Base-by-base conservation (phyloP, 2,888 invertebrate species). In the Serrognathus titanus region DNA sequence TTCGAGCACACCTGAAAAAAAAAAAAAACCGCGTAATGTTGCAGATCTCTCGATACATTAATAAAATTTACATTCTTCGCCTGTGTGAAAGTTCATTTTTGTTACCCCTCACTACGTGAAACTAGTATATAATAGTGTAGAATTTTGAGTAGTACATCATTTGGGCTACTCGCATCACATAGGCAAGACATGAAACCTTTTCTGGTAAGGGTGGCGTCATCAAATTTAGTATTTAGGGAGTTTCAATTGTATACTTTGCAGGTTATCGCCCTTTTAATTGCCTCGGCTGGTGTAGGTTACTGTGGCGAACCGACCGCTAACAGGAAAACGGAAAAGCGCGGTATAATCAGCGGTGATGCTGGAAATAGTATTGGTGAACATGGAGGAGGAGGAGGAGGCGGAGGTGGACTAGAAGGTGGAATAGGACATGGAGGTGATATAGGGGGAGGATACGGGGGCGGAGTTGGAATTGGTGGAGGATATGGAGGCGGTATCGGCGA, bases 211-310 rank as follows among this genome's bases (percentile, higher is more conserved):
- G 39, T 20, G 47, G 3, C 6, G 24, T 9, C 10, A 11, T 51
- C 16, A 51, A 20, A 50, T 1, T 2, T 48, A 11, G 11, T 1
- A 13, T 20, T 36, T 2, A 37, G 31, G n/a, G 3, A n/a, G 1
- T 4, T 16, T 11, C 20, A 43, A 43, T n/a, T 20, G 12, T 11
- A 12, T 43, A n/a, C 8, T 10, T 6, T 38, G 5, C 11, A 37
- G 20, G 6, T 10, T 52, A 51, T 46, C 49, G 53, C 58, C 10
- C 66, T 66, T 1, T 63, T 77, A 77, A 64, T 73, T 52, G 60
- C 72, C 49, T 72, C 65, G 37, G 57, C 67, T 35, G 64, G 63
- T 20, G 47, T 69, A 35, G 69, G 70, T 40, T 65, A 66, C 41
- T 50, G 52, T 39, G 51, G 55, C 35, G 39, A 53, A 20, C 64